phyloP scores from a whole-genome alignment of 2,888 invertebrate species.

The Drosophila monieri region DNA sequence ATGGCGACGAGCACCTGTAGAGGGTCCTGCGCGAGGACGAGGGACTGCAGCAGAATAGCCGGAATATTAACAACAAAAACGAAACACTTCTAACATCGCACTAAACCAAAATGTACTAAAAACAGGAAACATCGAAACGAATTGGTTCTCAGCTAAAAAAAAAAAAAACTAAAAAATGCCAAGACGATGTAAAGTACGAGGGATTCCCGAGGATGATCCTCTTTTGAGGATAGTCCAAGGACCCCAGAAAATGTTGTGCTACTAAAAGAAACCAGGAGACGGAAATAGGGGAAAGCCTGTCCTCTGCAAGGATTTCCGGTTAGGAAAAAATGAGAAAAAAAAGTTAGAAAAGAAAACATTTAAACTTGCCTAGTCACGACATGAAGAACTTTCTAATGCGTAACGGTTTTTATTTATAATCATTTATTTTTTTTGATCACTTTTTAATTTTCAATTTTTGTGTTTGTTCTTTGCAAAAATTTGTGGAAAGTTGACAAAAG shows the following conservation, averaged over 20 bases:
- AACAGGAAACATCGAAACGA: conserved; percentile 16
- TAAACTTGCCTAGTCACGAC: conserved; percentile 79
- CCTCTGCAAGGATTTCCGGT: not conserved
- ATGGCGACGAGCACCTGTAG: conserved; percentile 91
- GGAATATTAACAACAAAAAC: conserved; percentile 19
- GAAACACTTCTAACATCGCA: conserved; percentile 67
- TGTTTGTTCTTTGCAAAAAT: conserved; percentile 41
- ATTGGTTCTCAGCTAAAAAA: conserved; percentile 43
- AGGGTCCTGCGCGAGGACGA: conserved; percentile 3
- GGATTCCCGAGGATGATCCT: not conserved
- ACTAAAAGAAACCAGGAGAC: conserved; percentile 22
- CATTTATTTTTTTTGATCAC: conserved; percentile 38
- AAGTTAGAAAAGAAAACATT: conserved; percentile 39
- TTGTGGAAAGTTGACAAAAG: conserved; percentile 49
- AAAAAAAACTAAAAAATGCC: conserved; percentile 29
- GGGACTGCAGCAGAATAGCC: conserved; percentile 12
- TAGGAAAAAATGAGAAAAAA: conserved; percentile 18
- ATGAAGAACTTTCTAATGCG: conserved; percentile 68
- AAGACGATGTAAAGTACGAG: conserved; percentile 33
- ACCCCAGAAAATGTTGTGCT: conserved; percentile 13
- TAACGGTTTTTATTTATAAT: conserved; percentile 45
- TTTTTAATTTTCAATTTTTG: conserved; percentile 44
- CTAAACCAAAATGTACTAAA: conserved; percentile 65
- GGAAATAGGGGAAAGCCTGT: conserved; percentile 26
- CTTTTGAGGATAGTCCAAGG: not conserved